Evolutionary conservation across 2,888 invertebrate genomes (phyloP), one percentile per base, ranked within the genome.

Genomic region (Caenorhabditis angaria): DNA sequence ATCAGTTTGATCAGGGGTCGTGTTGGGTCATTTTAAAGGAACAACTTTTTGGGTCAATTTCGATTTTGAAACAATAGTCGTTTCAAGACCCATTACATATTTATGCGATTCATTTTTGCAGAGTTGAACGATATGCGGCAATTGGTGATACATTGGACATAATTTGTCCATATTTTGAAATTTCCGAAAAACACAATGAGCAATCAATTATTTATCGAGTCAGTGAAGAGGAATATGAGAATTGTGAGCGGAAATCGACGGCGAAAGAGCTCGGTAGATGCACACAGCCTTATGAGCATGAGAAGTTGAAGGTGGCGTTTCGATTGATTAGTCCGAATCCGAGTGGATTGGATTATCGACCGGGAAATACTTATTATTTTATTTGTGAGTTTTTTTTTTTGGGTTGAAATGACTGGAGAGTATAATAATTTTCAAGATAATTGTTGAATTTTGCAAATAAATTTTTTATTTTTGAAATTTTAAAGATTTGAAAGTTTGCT

Each of bases 81-180:
- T 50, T 50, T 20, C 50, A 24, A 12, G 41, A 41, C 41, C 53
- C 53, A 53, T 53, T 53, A 25, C 12, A 14, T 41, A 18, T 41
- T 18, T 41, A 18, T 10, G 5, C 5, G n/a, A 10, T 48, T 27
- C 3, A 0, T 14, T 12, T 22, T 79, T 79, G 25, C 73, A 79
- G 79, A 61, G 70, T 75, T 27, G 79, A 79, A 68, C 72, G 79
- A 41, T 79, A 76, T 48, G 79, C 79, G 18, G 79, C 77, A 48
- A 77, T 78, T 22, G 81, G 79, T 24, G 81, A 81, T 64, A 72
- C 76, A 3, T 62, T 81, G n/a, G 81, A 81, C 62, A 80, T 81
- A 10, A 53, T 71, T 18, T 81, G 81, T 54, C 81, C 81, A 25
- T 73, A 53, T 61, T 77, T 68, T 64, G 76, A 70, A 32, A 63